Percentiles rank a stretch among this genome's conserved stretches.
Evolutionary conservation across 2,797 vertebrate species (phyloP).

Genomic region (Champsocephalus gunnari): DNA sequence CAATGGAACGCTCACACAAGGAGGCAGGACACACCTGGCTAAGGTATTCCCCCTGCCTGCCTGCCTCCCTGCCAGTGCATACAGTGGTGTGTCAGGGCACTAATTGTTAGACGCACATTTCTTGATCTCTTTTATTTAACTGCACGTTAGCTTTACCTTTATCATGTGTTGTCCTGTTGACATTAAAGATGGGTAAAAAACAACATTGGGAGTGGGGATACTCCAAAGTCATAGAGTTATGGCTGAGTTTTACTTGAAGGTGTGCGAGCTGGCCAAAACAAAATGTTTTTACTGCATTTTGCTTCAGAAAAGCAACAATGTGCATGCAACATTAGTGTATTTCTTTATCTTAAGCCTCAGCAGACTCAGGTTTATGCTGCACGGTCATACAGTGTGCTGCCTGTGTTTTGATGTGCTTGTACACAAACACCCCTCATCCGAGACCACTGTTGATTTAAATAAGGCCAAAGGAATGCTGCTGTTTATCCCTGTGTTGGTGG

Average conservation of each 20-base stretch:
- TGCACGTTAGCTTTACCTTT: not conserved
- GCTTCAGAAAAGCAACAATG: constrained; percentile 3
- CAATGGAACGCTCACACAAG: constrained; percentile 5
- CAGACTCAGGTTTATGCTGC: constrained; percentile 45
- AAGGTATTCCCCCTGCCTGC: constrained; percentile 51
- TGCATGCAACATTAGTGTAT: constrained; percentile 9
- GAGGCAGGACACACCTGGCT: constrained; percentile 64
- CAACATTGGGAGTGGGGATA: not conserved
- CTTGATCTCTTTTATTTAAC: constrained; percentile 21
- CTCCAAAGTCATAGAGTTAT: constrained; percentile 10
- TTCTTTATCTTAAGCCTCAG: constrained; percentile 3
- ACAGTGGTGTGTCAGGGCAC: constrained; percentile 22
- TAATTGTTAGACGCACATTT: constrained; percentile 5
- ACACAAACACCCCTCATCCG: constrained; percentile 58
- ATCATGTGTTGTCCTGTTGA: not conserved
- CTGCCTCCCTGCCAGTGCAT: constrained; percentile 34
- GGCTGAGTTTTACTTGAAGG: constrained; percentile 39
- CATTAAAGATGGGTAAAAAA: not conserved
- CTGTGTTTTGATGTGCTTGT: constrained; percentile 66
- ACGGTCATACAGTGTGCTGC: constrained; percentile 27
- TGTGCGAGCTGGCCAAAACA: constrained; percentile 25
- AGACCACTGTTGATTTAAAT: constrained; percentile 69
- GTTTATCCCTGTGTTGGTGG: constrained; percentile 46
- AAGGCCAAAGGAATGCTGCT: constrained; percentile 70
- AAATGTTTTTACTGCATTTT: not conserved